A percentile compares a stretch with the other conserved stretches of the same genome.
phyloP scores from a whole-genome alignment of 2,888 invertebrate genomes.

The Neoascia interrupta region DNA sequence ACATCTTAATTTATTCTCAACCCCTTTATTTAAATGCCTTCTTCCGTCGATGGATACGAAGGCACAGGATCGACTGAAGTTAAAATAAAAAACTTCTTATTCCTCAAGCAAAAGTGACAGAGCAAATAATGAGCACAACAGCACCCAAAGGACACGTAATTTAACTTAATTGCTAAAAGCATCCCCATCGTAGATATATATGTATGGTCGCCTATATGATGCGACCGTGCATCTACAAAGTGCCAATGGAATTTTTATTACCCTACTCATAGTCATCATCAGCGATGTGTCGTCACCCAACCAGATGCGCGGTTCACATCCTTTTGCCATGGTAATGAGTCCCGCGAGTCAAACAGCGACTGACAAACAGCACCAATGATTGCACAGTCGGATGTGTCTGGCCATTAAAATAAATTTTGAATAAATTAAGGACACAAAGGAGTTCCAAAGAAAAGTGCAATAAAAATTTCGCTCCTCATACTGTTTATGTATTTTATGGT shows the following conservation, averaged over 20 bases:
- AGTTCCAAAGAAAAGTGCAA: constrained; percentile 51
- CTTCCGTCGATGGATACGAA: no score
- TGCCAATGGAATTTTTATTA: constrained; percentile 69
- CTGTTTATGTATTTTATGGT: no score
- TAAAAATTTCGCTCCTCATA: constrained; percentile 6
- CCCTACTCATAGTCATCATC: constrained; percentile 62
- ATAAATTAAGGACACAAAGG: constrained; percentile 54
- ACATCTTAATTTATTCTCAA: no score
- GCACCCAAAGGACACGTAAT: constrained; percentile 62
- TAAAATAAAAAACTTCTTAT: no score
- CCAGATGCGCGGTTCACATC: constrained; percentile 29
- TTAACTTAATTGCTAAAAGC: constrained; percentile 68
- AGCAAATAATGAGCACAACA: constrained; percentile 66
- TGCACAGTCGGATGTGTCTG: constrained; percentile 50
- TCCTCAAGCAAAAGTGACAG: no score
- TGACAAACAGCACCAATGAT: constrained; percentile 37
- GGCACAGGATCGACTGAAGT: no score
- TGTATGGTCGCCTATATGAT: constrained; percentile 2
- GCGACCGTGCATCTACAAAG: constrained; percentile 54
- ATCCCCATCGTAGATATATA: constrained; percentile 19
- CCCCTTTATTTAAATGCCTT: no score
- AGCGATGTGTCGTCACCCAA: constrained; percentile 1
- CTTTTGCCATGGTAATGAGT: constrained; percentile 49
- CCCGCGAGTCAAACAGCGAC: constrained; percentile 48
- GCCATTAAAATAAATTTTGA: constrained; percentile 67